These are phyloP conservation scores for Sebastes itinus DNA, from an alignment of 2,797 vertebrate species.

Conservation along the genomic window DNA sequence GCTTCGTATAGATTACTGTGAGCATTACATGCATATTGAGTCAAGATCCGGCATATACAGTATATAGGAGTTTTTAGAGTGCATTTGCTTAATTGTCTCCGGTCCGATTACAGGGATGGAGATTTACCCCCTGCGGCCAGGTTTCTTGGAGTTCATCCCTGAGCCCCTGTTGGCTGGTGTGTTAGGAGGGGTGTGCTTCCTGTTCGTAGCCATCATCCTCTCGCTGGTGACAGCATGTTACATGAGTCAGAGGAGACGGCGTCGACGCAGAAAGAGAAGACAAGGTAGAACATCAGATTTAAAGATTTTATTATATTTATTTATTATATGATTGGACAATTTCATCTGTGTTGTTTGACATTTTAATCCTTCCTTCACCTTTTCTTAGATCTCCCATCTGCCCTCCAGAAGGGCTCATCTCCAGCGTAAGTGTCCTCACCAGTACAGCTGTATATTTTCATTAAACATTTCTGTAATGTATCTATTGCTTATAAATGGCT, in stretches of 20 bases:
- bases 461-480: background rate
- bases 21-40: background rate
- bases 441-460: background rate
- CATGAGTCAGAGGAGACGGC: slow-evolving; percentile 86
- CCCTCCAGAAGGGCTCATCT: slow-evolving; percentile 88
- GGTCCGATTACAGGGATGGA: slow-evolving; percentile 86
- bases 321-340: background rate
- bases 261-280: slow-evolving; percentile 77
- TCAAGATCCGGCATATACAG: background rate
- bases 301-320: background rate
- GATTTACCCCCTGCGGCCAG: slow-evolving; percentile 88
- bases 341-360: slow-evolving; percentile 26
- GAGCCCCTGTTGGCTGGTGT: slow-evolving; percentile 92
- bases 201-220: slow-evolving; percentile 89
- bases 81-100: background rate
- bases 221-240: slow-evolving; percentile 89
- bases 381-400: slow-evolving; percentile 88
- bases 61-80: background rate
- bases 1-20: background rate
- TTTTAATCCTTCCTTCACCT: slow-evolving; percentile 57
- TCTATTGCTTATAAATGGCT: background rate
- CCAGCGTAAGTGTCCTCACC: slow-evolving; percentile 86
- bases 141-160: slow-evolving; percentile 88
- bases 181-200: slow-evolving; percentile 92
- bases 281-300: slow-evolving; percentile 66